These are phyloP conservation scores for Drosophila peninsularis DNA, from an alignment of 2,888 invertebrate species.

Conservation along the genomic window DNA sequence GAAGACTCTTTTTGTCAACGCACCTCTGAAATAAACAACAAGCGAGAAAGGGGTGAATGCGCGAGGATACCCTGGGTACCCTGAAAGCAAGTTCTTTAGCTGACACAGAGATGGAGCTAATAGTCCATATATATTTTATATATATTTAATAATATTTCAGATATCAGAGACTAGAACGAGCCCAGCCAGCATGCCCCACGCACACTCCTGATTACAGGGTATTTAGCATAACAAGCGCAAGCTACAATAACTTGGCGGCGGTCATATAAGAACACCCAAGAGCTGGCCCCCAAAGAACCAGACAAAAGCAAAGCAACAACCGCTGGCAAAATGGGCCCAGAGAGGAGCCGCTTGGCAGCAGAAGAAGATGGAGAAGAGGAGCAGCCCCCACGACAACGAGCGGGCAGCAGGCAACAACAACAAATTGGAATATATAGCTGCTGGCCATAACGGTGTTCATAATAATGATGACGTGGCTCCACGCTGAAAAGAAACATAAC, in stretches of 20 bases:
- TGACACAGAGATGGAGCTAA: no score
- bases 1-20: constrained; percentile 69
- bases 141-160: no score
- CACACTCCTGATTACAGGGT: constrained; percentile 27
- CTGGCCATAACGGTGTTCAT: constrained; percentile 78
- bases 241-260: constrained; percentile 63
- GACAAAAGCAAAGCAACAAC: constrained; percentile 77
- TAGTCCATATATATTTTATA: no score
- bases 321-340: constrained; percentile 65
- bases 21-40: constrained; percentile 50
- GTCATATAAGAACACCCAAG: constrained; percentile 78
- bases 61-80: constrained; percentile 1
- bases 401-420: constrained; percentile 62
- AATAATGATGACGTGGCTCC: constrained; percentile 80
- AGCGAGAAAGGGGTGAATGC: neutral
- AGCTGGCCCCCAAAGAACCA: constrained; percentile 49
- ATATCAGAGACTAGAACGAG: no score
- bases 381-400: constrained; percentile 12
- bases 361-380: neutral
- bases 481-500: constrained; percentile 71
- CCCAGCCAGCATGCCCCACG: neutral
- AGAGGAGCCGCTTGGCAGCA: constrained; percentile 1
- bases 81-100: no score
- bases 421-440: constrained; percentile 78
- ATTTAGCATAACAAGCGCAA: constrained; percentile 37